These are phyloP conservation scores for Notoglanidium macrostoma DNA, from an alignment of 2,797 vertebrate species.

Conservation along the genomic window DNA sequence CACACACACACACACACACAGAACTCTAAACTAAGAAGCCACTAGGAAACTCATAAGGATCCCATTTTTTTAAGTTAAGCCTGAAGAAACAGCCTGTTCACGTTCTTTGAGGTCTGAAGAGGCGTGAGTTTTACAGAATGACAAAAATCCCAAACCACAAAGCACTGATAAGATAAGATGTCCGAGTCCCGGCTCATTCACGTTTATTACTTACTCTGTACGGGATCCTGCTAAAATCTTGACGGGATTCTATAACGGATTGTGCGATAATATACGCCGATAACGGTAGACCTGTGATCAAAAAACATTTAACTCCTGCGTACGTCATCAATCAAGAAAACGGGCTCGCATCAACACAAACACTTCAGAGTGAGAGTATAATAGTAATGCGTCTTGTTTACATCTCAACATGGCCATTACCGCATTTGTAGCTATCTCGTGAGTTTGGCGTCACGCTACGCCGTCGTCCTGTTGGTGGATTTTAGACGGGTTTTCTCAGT, in stretches of 20 bases:
- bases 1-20: not conserved
- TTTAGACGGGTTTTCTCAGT: not conserved
- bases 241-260: not conserved
- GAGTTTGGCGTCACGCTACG: not conserved
- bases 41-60: not conserved
- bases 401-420: not conserved
- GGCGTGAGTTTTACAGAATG: not conserved
- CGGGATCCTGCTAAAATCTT: not conserved
- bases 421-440: not conserved
- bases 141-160: not conserved
- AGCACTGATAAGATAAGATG: too few species aligned
- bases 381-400: not conserved
- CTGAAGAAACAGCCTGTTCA: not conserved
- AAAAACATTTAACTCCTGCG: not conserved
- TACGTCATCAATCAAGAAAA: not conserved
- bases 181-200: not conserved
- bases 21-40: not conserved
- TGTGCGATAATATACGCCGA: not conserved
- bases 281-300: not conserved
- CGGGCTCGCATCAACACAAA: not conserved
- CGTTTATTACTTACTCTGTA: not conserved
- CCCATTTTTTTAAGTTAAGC: not conserved
- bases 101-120: not conserved
- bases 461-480: not conserved
- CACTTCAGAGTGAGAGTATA: not conserved